Percentiles rank a stretch among this genome's conserved stretches.
Evolutionary conservation across 2,888 invertebrate species (phyloP).

Genomic region (Stenolophus ochropezus): DNA sequence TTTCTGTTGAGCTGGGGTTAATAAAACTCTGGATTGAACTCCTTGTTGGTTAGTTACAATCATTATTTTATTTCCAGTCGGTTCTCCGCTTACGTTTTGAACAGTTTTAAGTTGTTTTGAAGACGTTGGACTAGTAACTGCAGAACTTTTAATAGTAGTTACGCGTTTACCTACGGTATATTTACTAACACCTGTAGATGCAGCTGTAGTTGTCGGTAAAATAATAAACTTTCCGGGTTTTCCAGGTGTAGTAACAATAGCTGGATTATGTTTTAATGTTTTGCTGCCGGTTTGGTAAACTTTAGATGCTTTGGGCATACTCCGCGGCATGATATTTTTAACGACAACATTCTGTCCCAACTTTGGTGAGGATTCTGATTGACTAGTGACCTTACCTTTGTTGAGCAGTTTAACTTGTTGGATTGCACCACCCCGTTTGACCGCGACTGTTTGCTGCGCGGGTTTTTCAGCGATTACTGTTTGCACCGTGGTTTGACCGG

Average conservation of each 20-base stretch:
- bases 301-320: constrained; percentile 61
- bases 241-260: constrained; percentile 66
- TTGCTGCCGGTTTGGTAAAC: constrained; percentile 65
- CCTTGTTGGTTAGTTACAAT: constrained; percentile 80
- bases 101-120: constrained; percentile 71
- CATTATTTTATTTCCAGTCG: constrained; percentile 77
- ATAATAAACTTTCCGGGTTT: constrained; percentile 67
- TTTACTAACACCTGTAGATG: constrained; percentile 64
- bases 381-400: constrained; percentile 62
- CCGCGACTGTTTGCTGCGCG: constrained; percentile 61
- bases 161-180: constrained; percentile 71
- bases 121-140: constrained; percentile 69
- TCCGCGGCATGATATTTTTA: constrained; percentile 50
- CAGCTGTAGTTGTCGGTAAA: constrained; percentile 63
- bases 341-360: constrained; percentile 62
- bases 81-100: constrained; percentile 64
- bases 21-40: constrained; percentile 77
- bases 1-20: constrained; percentile 79
- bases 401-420: constrained; percentile 64
- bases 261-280: constrained; percentile 65
- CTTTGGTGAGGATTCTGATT: constrained; percentile 59
- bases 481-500: constrained; percentile 55
- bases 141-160: constrained; percentile 72
- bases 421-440: constrained; percentile 46
- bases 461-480: constrained; percentile 60